Percentiles rank a stretch among this genome's conserved stretches.
phyloP scores from a whole-genome alignment of 2,113 vertebrate species.

The Morone chrysops region DNA sequence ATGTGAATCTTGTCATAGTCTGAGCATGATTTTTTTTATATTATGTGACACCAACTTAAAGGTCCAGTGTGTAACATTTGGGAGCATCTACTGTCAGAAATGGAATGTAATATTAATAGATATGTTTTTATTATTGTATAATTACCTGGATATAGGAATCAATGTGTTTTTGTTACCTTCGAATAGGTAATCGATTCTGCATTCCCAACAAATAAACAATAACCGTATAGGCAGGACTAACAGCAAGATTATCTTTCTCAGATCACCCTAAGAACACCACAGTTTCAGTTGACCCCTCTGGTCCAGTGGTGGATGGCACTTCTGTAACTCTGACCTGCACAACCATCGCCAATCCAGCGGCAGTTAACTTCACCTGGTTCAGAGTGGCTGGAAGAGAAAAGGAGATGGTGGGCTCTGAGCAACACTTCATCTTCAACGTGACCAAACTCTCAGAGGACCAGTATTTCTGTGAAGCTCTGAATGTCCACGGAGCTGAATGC shows the following conservation, averaged over 20 bases:
- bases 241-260: constrained; percentile 24
- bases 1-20: no score
- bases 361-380: constrained; percentile 79
- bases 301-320: constrained; percentile 62
- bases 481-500: constrained; percentile 60
- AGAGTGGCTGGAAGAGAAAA: constrained; percentile 51
- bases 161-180: no score
- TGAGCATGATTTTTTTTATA: no score
- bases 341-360: constrained; percentile 70
- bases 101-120: no score
- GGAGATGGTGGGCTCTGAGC: constrained; percentile 47
- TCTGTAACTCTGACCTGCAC: constrained; percentile 76
- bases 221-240: neutral
- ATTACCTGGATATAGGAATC: no score
- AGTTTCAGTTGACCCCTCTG: constrained; percentile 53
- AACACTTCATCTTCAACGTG: constrained; percentile 62
- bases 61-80: no score
- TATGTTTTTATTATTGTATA: no score
- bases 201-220: neutral
- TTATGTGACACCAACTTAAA: no score
- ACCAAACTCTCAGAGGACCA: constrained; percentile 71
- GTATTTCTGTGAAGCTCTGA: constrained; percentile 70
- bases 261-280: constrained; percentile 78
- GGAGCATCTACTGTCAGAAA: no score
- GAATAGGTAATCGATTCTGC: neutral